A percentile compares a stretch with the other conserved stretches of the same genome.
phyloP scores from a whole-genome alignment of 2,113 vertebrate genomes.

The Rafetus swinhoei region DNA sequence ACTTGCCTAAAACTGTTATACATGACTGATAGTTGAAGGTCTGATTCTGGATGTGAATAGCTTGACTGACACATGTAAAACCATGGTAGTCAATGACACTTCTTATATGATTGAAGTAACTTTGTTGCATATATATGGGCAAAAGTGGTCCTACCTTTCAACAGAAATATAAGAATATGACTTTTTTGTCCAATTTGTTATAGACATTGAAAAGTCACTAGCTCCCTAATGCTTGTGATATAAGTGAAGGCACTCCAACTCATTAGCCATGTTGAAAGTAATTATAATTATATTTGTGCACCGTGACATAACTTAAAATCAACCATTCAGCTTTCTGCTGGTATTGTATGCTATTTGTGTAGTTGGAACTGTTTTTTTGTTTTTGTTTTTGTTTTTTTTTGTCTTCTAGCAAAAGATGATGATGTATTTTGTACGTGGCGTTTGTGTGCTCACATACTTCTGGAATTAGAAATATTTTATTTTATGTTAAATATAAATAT shows the following conservation, averaged over 20 bases:
- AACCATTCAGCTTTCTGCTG: not conserved
- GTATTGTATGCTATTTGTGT: no score
- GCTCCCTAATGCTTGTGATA: not conserved
- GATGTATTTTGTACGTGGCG: no score
- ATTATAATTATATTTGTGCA: no score
- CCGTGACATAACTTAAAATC: not conserved
- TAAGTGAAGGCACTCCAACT: not conserved
- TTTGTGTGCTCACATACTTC: not conserved
- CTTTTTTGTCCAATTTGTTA: not conserved
- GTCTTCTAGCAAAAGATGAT: no score
- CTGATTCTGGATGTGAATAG: not conserved
- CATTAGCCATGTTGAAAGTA: not conserved
- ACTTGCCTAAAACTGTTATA: not conserved
- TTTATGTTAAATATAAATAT: not conserved
- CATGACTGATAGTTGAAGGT: not conserved
- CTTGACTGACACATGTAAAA: not conserved
- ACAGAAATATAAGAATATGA: not conserved
- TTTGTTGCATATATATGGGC: not conserved
- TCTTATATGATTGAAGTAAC: not conserved
- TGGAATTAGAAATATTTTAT: not conserved
- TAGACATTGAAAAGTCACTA: not conserved
- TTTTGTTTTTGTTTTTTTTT: no score
- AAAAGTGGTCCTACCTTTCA: not conserved
- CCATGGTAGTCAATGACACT: not conserved
- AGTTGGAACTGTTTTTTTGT: no score